These are phyloP conservation scores for Acrobasis suavella DNA, from an alignment of 2,888 invertebrate species.

Conservation along the genomic window DNA sequence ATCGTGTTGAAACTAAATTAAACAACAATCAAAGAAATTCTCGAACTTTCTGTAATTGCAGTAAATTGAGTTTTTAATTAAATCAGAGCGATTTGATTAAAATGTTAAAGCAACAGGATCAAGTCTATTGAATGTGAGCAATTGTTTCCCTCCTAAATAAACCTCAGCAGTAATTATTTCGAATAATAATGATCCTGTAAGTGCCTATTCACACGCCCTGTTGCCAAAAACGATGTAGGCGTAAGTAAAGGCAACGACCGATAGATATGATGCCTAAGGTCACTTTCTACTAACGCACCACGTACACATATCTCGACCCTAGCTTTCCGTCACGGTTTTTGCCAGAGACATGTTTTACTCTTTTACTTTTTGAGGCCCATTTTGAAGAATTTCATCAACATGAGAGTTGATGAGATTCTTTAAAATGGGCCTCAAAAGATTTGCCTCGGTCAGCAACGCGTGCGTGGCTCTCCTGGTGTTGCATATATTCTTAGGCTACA, in stretches of 20 bases:
- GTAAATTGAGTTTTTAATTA: slow-evolving; percentile 29
- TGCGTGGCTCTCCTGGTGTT: too few relatives aligned
- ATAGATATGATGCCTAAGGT: neutral
- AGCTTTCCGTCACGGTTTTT: too few relatives aligned
- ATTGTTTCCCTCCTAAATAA: slow-evolving; percentile 31
- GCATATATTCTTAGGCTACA: too few relatives aligned
- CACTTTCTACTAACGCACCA: neutral
- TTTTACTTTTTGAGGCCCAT: too few relatives aligned
- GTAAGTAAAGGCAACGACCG: neutral
- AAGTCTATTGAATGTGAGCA: slow-evolving; percentile 30
- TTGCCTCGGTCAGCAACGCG: too few relatives aligned
- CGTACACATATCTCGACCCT: too few relatives aligned
- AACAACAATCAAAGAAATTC: neutral
- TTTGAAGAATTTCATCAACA: too few relatives aligned
- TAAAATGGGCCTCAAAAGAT: too few relatives aligned
- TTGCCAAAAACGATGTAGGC: neutral
- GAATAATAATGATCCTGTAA: slow-evolving; percentile 18
- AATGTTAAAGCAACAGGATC: slow-evolving; percentile 34
- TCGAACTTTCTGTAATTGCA: neutral
- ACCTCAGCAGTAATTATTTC: slow-evolving; percentile 19
- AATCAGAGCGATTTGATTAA: slow-evolving; percentile 34
- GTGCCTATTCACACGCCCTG: slow-evolving; percentile 9
- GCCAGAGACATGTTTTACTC: too few relatives aligned
- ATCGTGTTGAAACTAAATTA: neutral
- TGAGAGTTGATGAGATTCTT: too few relatives aligned